phyloP scores from a whole-genome alignment of 1,140 invertebrate species.

The Lepidurus packardi region DNA sequence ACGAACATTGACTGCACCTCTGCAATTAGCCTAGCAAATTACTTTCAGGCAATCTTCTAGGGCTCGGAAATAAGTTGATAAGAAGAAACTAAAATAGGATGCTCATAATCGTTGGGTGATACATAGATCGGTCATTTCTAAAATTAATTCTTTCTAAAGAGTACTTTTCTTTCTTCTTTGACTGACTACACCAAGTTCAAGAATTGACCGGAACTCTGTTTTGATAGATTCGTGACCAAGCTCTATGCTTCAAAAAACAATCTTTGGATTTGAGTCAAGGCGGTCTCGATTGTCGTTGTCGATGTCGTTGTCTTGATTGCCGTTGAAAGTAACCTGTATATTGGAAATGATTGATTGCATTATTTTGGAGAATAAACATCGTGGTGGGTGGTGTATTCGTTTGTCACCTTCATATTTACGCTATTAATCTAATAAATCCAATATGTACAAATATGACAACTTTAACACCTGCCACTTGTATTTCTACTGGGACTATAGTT shows the following conservation, averaged over 20 bases:
- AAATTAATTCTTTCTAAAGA: no score
- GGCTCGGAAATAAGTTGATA: no score
- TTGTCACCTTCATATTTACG: not conserved
- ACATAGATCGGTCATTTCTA: no score
- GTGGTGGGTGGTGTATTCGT: not conserved
- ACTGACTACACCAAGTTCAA: slow-evolving; percentile 13
- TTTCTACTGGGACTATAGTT: not conserved
- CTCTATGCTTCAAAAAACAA: no score
- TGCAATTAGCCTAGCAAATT: no score
- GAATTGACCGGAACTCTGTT: not conserved
- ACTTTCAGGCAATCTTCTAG: no score
- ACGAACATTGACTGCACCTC: no score
- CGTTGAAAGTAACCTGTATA: not conserved
- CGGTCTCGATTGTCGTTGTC: slow-evolving; percentile 4
- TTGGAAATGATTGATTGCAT: not conserved
- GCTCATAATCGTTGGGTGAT: no score
- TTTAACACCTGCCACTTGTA: slow-evolving; percentile 3
- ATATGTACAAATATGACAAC: not conserved
- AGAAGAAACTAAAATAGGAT: no score
- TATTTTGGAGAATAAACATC: not conserved
- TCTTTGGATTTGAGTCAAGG: not conserved
- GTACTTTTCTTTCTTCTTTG: not conserved
- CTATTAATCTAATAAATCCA: not conserved
- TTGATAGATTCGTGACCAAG: no score
- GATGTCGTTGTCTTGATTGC: no score